These are phyloP conservation scores for Andrena hattorfiana DNA, from an alignment of 2,888 invertebrate species.

Conservation along the genomic window DNA sequence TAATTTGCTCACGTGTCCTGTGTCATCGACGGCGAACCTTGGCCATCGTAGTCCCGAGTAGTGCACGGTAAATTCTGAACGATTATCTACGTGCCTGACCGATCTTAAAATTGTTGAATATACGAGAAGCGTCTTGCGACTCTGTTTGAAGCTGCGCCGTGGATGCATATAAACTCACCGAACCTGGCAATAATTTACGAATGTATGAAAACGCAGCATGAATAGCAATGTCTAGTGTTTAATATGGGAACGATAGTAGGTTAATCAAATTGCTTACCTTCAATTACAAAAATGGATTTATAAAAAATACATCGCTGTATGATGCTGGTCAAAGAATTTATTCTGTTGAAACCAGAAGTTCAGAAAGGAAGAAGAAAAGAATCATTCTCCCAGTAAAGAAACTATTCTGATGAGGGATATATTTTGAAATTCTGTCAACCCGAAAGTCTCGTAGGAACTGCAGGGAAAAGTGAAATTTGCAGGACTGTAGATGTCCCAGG, in stretches of 20 bases:
- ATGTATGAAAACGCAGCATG: not conserved
- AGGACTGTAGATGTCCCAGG: not conserved
- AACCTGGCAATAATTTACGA: not conserved
- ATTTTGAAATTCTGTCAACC: not conserved
- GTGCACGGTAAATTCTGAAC: slow-evolving; percentile 69
- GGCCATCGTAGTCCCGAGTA: slow-evolving; percentile 58
- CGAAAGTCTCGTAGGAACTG: not conserved
- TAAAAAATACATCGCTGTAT: no score
- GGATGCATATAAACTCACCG: not conserved
- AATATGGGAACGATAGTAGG: no score
- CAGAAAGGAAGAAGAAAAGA: no score
- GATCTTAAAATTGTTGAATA: slow-evolving; percentile 51
- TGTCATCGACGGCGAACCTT: slow-evolving; percentile 63
- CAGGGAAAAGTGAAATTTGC: not conserved
- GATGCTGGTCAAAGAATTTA: no score
- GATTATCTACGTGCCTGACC: slow-evolving; percentile 69
- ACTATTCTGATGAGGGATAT: no score
- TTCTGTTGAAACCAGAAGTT: no score
- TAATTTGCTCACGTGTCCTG: slow-evolving; percentile 69
- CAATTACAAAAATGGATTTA: no score
- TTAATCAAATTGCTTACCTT: no score
- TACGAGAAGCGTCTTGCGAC: slow-evolving; percentile 7
- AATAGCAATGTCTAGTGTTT: no score
- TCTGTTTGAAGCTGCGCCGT: slow-evolving; percentile 1
- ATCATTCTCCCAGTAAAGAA: no score